Evolutionary conservation across 1,140 invertebrate species (phyloP), one percentile per base, ranked within the genome.

Genomic region (Pachyrhynchus sulphureomaculatus): DNA sequence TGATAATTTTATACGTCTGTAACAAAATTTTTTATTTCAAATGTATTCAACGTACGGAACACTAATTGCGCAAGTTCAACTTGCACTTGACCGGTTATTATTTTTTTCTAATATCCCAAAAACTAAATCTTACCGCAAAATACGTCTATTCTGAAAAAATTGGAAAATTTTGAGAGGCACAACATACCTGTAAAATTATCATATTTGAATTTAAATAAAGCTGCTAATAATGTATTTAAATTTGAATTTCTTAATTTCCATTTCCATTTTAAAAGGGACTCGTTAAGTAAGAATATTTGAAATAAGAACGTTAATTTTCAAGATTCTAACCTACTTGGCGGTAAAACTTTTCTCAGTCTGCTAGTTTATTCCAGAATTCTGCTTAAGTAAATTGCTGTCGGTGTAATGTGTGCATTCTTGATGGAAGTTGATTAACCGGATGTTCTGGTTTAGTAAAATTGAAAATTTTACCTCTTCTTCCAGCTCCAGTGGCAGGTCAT

Each of bases 291-390:
- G 52, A 44, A 61, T 53, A 44, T 61, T 42, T 52, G 34, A 53
- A 41, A 33, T 45, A 39, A 42, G 24, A 37, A 29, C 48, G 6
- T 62, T 62, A 55, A 56, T 62, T 56, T 47, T 33, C 51, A 21
- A 48, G 42, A 55, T 47, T 33, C 33, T 47, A 48, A 37, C 60
- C 41, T 61, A 54, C 55, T 63, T 51, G 33, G 36, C 44, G 60
- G 61, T 53, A 51, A 66, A 66, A 66, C 45, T 66, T 66, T 65
- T 45, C 59, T 37, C 45, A 48, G 52, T 59, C 42, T 59, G 60
- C 53, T 66, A 59, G 60, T 57, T 66, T 66, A 66, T 66, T 66
- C 54, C 29, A 36, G 57, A 48, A 61, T 59, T 61, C 59, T 39
- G 52, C 63, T 51, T 53, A 61, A 42, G 55, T 59, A 66, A 66